Conservation (phyloP, 2,888 invertebrate genomes). For the Tachina lurida region DNA sequence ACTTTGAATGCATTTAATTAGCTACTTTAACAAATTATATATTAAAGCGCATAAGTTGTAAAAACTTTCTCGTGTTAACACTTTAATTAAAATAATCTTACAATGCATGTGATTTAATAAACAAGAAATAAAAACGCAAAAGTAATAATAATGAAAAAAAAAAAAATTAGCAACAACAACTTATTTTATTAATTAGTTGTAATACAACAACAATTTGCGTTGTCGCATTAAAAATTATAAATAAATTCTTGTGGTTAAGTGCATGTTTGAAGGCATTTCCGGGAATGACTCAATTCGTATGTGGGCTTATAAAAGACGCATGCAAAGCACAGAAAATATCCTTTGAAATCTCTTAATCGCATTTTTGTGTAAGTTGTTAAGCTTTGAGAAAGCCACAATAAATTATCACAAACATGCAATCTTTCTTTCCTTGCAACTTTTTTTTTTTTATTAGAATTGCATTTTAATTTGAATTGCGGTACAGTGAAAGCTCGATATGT, state of each 20-base stretch:
- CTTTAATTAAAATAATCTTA: conserved; percentile 4
- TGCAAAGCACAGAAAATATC: conserved; percentile 5
- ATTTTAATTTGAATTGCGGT: background rate
- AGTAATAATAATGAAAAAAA: background rate
- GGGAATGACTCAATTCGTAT: conserved; percentile 45
- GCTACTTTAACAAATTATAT: no score
- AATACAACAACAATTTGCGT: conserved; percentile 31
- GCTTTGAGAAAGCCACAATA: conserved; percentile 12
- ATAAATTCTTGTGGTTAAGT: conserved; percentile 46
- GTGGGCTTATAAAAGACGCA: conserved; percentile 18
- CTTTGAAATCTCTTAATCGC: conserved; percentile 42
- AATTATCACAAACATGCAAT: conserved; percentile 27
- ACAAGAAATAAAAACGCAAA: background rate
- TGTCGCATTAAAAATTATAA: conserved; percentile 33
- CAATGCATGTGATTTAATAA: conserved; percentile 20
- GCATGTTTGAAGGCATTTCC: conserved; percentile 41
- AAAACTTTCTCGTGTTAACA: background rate
- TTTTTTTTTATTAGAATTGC: conserved; percentile 4
- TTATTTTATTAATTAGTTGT: conserved; percentile 46
- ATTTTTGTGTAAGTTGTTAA: conserved; percentile 23
- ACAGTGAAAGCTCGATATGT: background rate
- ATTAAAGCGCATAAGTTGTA: background rate
- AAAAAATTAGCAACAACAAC: conserved; percentile 9
- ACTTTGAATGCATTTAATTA: no score
- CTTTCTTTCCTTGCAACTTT: background rate